Evolutionary conservation across 2,888 invertebrate species (phyloP), one percentile per base, ranked within the genome.

Genomic region (Phorcus lineatus): DNA sequence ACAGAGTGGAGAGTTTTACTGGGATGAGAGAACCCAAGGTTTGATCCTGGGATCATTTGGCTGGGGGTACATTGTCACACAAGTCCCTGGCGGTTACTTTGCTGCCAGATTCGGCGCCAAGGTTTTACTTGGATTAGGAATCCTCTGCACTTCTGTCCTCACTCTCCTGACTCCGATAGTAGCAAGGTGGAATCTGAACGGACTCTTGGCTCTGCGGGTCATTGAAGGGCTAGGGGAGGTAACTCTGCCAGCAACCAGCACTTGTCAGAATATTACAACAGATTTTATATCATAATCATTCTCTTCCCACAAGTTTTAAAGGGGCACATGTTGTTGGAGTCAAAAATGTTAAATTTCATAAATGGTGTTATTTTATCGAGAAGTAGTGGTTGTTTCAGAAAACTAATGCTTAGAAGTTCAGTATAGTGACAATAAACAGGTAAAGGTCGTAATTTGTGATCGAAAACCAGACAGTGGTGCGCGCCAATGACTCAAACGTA

Each of bases 71-170:
- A 89, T 92, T 28, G 54, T 89, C 11, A 92, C 92, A 0, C 93
- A 93, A 84, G 80, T 93, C 31, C 91, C 91, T 16, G 92, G 92
- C 2, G 93, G 92, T 1, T 91, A 88, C 88, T 90, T 97, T 40
- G 96, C 97, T 0, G 97, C 97, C 89, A 95, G 95, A 86, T 96
- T 96, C 86, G 97, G 97, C 17, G 97, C 97, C n/a, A 97, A 97
- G 92, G 96, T 96, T 93, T 95, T 96, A 0, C 94, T 97, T 22
- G 96, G 96, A 0, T 93, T 96, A 80, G 97, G 97, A 66, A 96
- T 97, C 17, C 93, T 97, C 0, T 96, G 96, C 17, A 97, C 97
- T 0, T 96, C 97, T 0, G 92, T 97, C 11, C 96, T 97, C 87
- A 97, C 97, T 0, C 90, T 97, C 0, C 89, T 97, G 4, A 97